Evolutionary conservation across 2,113 vertebrate species (phyloP).

Genomic region (Catharus fuscescens): DNA sequence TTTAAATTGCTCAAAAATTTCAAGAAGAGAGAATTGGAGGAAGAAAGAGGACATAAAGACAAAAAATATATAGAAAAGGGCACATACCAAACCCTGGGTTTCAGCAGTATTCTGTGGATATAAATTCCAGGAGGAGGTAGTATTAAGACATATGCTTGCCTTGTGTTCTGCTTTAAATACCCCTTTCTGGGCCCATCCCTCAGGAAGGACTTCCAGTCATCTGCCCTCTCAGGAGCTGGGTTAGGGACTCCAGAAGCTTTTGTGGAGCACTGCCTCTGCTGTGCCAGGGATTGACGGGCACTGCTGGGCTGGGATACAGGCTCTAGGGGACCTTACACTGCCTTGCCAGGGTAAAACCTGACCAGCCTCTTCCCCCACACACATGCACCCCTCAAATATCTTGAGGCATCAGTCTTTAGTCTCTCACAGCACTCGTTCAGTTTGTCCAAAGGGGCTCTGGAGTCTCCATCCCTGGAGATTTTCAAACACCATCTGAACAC

Average conservation of each 20-base stretch:
- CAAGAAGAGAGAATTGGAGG: not conserved
- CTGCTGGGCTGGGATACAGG: not conserved
- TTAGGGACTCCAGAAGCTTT: too few species aligned
- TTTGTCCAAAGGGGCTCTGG: not conserved
- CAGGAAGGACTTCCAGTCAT: not conserved
- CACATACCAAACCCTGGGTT: not conserved
- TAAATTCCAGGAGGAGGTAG: not conserved
- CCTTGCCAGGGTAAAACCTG: too few species aligned
- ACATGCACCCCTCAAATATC: not conserved
- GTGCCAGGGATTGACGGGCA: not conserved
- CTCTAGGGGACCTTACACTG: not conserved
- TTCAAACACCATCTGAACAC: not conserved
- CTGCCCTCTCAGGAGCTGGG: not conserved
- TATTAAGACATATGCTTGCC: not conserved
- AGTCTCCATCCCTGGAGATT: not conserved
- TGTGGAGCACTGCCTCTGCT: not conserved
- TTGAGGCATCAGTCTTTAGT: not conserved
- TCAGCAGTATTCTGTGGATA: not conserved
- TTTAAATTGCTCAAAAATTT: not conserved
- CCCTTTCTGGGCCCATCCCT: not conserved
- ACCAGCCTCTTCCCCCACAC: not conserved
- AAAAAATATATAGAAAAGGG: not conserved
- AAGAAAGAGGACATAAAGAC: not conserved
- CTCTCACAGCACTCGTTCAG: not conserved
- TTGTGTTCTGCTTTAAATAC: not conserved